Conservation (phyloP, 2,888 invertebrate species). For the Chorisops tibialis region DNA sequence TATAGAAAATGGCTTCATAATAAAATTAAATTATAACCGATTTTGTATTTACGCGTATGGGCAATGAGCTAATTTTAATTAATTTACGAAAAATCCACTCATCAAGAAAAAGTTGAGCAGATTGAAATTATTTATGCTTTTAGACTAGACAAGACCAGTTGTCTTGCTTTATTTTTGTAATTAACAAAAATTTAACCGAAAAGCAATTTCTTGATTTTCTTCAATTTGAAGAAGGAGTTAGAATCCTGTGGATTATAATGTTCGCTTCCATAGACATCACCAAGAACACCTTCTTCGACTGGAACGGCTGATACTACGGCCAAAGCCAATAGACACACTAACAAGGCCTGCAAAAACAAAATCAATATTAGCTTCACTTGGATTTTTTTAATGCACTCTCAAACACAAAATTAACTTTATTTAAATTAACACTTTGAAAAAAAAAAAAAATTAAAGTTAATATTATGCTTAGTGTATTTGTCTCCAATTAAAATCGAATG, state of each 20-base stretch:
- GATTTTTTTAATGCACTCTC: neutral
- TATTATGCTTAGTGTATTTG: neutral
- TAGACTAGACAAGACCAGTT: conserved; percentile 12
- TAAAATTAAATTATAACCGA: neutral
- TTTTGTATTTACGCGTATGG: no score
- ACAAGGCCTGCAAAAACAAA: conserved; percentile 40
- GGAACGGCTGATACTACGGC: conserved; percentile 45
- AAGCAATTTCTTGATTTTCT: conserved; percentile 47
- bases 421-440: neutral
- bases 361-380: conserved; percentile 1
- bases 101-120: neutral
- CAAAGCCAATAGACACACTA: conserved; percentile 43
- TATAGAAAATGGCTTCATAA: neutral
- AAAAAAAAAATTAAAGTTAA: no score
- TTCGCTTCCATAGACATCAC: conserved; percentile 37
- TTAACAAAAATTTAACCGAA: conserved; percentile 45
- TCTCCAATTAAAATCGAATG: neutral
- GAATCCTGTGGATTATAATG: conserved; percentile 44
- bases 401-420: neutral
- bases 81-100: neutral
- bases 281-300: conserved; percentile 44
- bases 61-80: conserved; percentile 6
- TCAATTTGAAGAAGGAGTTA: conserved; percentile 47
- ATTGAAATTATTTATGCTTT: neutral
- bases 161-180: neutral